Evolutionary conservation across 1,140 invertebrate species (phyloP), one percentile per base, ranked within the genome.

Genomic region (Trichonephila inaurata): DNA sequence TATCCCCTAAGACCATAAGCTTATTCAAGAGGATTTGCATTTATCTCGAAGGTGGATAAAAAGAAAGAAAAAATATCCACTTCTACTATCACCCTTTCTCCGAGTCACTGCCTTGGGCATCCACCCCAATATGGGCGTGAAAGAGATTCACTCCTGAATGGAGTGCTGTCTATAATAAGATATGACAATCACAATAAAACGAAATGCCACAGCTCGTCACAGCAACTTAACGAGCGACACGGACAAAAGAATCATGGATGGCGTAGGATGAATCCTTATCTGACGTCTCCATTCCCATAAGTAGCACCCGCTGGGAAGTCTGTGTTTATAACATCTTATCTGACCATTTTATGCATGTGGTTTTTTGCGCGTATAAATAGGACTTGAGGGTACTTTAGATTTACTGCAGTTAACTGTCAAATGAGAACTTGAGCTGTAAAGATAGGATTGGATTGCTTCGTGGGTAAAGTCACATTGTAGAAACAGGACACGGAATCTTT

Each of bases 311-410:
- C 85, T 87, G 85, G 18, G 85, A 19, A 33, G 85, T 10, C 44
- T 87, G 60, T 87, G 85, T 87, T 87, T 87, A 87, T 87, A 64
- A 61, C 85, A 33, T 87, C 85, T 87, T 64, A 61, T 64, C 60
- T 87, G 21, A 19, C 24, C 82, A 24, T 60, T 58, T 58, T 85
- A 60, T 64, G 61, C 85, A 40, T 77, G 72, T 77, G 72, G 33
- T 64, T 87, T 62, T 87, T 64, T 64, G 16, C 16, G 28, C 61
- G 51, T 87, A 87, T 62, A 87, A 87, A 87, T 64, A 87, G 85
- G 28, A 28, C 85, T 62, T 87, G 60, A 64, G 28, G 60, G 60
- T 87, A 61, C 85, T 87, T 77, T n/a, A 33, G 58, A 87, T 62
- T 87, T 62, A 24, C 58, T 21, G 58, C 51, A 21, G 8, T 28